Base-by-base conservation (phyloP, 2,888 invertebrate genomes). In the Flabesymbios commensalis region DNA sequence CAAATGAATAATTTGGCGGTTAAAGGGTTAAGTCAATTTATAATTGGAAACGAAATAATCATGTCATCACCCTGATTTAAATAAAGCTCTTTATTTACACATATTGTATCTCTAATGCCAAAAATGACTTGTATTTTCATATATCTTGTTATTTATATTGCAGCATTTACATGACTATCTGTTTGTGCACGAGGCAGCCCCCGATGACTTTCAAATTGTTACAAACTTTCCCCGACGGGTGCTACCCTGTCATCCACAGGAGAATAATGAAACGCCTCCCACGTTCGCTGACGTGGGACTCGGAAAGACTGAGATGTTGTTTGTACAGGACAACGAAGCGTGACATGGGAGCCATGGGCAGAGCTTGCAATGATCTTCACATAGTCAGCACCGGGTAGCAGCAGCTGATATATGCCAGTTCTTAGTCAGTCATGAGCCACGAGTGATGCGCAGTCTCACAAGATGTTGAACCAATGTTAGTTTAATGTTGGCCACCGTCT, bases 141-240 rank as follows among this genome's bases (percentile, higher is more conserved):
- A n/a, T 41, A 7, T 39, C 5, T n/a, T 5, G 17, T 45, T 49
- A 3, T 54, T 64, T 60, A 45, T 60, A 65, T 86, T 87, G 33
- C 85, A 97, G 94, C 91, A 92, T 79, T 87, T 99, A 66, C 94
- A 94, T 84, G 90, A 93, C 83, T 97, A 91, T 85, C 92, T 97
- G 69, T 95, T 96, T 85, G 94, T 95, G 79, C 94, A 97, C 84
- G 93, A 94, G 3, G 89, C 90, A 73, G 90, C 96, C 17, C 97
- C 97, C 88, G 81, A 93, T 79, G 89, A 90, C 79, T 97, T 97
- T 81, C 94, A 96, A 85, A 93, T 97, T 68, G 93, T 93, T 52
- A 94, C 94, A 69, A 96, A 95, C 85, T 97, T 93, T 82, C 97
- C 97, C 0, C 92, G 93, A 79, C 88, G 92, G 68, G 88, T 90